A percentile compares a stretch with the other conserved stretches of the same genome.
Evolutionary conservation across 2,888 invertebrate species (phyloP).

Genomic region (Mechanitis messenoides): DNA sequence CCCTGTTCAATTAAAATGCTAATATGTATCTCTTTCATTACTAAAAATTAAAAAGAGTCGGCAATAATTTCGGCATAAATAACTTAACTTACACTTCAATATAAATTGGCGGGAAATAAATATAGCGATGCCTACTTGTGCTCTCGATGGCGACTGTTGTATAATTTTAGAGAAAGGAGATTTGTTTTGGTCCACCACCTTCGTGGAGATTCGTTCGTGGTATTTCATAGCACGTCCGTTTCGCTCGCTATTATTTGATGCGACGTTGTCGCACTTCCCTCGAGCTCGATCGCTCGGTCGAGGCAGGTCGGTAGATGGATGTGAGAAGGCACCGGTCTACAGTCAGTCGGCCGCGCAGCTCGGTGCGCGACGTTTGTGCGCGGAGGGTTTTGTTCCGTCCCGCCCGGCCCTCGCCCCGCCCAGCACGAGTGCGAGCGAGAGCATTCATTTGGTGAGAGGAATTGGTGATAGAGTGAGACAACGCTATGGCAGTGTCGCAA

Average conservation of each 20-base stretch:
- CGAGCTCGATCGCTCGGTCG: constrained; percentile 49
- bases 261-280: constrained; percentile 66
- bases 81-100: constrained; percentile 18
- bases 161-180: constrained; percentile 75
- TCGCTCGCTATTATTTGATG: constrained; percentile 60
- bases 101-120: constrained; percentile 49
- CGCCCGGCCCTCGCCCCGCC: constrained; percentile 39
- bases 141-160: constrained; percentile 60
- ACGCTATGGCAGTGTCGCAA: constrained; percentile 72
- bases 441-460: constrained; percentile 40
- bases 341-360: constrained; percentile 76
- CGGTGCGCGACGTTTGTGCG: constrained; percentile 74
- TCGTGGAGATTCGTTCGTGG: constrained; percentile 61
- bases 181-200: constrained; percentile 74
- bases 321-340: constrained; percentile 37
- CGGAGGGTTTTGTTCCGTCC: constrained; percentile 59
- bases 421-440: constrained; percentile 58
- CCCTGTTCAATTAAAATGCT: too few species aligned
- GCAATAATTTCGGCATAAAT: constrained; percentile 20
- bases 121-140: constrained; percentile 41
- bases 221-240: constrained; percentile 68
- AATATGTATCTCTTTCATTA: too few species aligned
- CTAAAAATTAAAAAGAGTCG: not conserved
- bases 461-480: constrained; percentile 45
- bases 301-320: constrained; percentile 34